Evolutionary conservation across 2,888 invertebrate genomes (phyloP), one percentile per base, ranked within the genome.

Genomic region (Cancer borealis): DNA sequence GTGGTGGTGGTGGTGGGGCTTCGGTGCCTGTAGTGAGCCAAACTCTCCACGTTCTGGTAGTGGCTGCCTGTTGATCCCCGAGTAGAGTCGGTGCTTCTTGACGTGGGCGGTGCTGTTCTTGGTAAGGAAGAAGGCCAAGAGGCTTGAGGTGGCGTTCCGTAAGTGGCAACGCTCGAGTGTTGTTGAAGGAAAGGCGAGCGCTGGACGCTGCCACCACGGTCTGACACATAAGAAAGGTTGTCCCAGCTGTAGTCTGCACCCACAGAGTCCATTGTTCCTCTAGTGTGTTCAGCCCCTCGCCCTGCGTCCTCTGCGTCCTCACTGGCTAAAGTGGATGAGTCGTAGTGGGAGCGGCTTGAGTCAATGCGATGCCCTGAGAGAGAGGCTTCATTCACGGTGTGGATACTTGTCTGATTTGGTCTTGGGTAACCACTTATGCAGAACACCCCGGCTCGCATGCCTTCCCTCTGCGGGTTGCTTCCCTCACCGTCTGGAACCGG

Each of bases 391-490:
- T 17, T 79, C 54, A 84, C 84, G 21, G 79, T 45, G n/a, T n/a
- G 84, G 39, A 45, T 10, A 49, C 60, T 60, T 45, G 17, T n/a
- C 47, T 88, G 14, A 3, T 21, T 87, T 26, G 73, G 88, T 14
- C 89, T 54, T 21, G 94, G 94, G 30, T 94, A 94, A 5, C 94
- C 94, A 46, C 94, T 94, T 17, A 94, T 26, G 45, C 94, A 94
- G 46, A 94, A 94, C 49, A 94, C 94, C 12, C 94, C 94, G 47
- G 94, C 90, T 12, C 92, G 92, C n/a, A 94, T 46, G n/a, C 94
- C 91, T 26, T 87, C 73, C 26, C 93, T 46, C 88, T 73, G 91
- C 17, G 45, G 87, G 10, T 21, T 49, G 73, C 26, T 73, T 8
- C 26, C n/a, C 8, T 26, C n/a, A 8, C 21, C 26, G 49, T 92